These are phyloP conservation scores for Leptoclinus maculatus DNA, from an alignment of 2,797 vertebrate genomes.

Conservation along the genomic window DNA sequence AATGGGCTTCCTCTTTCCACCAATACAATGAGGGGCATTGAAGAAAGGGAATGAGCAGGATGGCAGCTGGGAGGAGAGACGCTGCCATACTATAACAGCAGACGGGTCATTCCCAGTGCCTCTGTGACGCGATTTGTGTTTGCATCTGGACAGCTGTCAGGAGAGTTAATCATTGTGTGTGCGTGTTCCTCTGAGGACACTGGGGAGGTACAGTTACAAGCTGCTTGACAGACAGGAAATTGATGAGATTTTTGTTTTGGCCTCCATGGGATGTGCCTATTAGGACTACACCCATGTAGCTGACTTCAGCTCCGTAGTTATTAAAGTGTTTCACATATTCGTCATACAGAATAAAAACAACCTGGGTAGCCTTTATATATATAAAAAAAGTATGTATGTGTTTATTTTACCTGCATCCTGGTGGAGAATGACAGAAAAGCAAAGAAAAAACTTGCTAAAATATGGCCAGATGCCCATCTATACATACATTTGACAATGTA, in stretches of 20 bases:
- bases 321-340: conserved; percentile 3
- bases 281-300: not conserved
- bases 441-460: conserved; percentile 28
- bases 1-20: conserved; percentile 77
- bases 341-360: conserved; percentile 8
- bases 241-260: conserved; percentile 35
- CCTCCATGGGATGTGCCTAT: conserved; percentile 7
- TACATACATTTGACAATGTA: conserved; percentile 48
- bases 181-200: conserved; percentile 18
- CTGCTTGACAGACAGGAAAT: conserved; percentile 42
- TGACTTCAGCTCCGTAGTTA: conserved; percentile 3
- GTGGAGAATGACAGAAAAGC: not conserved
- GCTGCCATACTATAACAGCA: conserved; percentile 55
- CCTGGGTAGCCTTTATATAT: not conserved
- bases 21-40: conserved; percentile 81
- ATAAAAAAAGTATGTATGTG: not conserved
- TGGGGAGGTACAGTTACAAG: conserved; percentile 35
- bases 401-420: conserved; percentile 11
- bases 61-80: conserved; percentile 69
- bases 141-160: conserved; percentile 66
- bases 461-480: conserved; percentile 7
- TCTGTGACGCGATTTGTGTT: conserved; percentile 54
- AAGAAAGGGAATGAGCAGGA: conserved; percentile 60
- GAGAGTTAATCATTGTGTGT: conserved; percentile 36
- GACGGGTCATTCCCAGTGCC: conserved; percentile 45